Percentiles rank a stretch among this genome's conserved stretches.
Evolutionary conservation across 2,888 invertebrate genomes (phyloP).

Genomic region (Tanypteryx hageni): DNA sequence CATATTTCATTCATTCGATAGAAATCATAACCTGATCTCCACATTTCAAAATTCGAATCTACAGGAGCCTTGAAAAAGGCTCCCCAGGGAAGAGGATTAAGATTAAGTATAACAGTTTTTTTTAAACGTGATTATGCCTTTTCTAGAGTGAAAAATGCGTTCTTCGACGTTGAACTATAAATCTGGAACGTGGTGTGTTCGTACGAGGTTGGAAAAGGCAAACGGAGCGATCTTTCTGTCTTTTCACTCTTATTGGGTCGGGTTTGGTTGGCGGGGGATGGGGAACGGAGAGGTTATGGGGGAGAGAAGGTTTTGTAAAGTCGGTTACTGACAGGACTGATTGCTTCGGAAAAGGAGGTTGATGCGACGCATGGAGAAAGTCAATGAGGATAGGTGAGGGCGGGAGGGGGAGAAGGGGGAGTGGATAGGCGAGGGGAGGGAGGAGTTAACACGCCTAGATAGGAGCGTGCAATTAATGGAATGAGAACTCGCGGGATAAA

Average conservation of each 20-base stretch:
- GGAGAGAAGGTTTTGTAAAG: not conserved
- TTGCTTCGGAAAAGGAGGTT: not conserved
- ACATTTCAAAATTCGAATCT: no score
- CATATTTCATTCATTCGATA: no score
- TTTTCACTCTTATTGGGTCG: not conserved
- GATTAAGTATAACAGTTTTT: no score
- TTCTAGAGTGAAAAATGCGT: no score
- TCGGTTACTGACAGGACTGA: not conserved
- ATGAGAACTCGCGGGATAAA: not conserved
- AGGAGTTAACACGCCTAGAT: not conserved
- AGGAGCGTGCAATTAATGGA: no score
- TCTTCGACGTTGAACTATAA: no score
- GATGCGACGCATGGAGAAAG: conserved; percentile 3
- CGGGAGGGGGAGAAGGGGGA: not conserved
- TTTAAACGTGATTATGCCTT: no score
- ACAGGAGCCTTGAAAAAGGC: no score
- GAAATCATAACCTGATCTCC: no score
- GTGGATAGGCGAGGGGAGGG: not conserved
- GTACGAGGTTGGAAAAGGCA: not conserved
- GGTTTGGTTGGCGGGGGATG: not conserved
- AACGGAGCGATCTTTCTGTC: not conserved
- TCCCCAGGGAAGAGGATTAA: no score
- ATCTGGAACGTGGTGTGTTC: no score
- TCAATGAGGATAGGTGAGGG: not conserved
- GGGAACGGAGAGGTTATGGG: not conserved